phyloP scores from a whole-genome alignment of 2,797 vertebrate species.

The Leuciscus waleckii region DNA sequence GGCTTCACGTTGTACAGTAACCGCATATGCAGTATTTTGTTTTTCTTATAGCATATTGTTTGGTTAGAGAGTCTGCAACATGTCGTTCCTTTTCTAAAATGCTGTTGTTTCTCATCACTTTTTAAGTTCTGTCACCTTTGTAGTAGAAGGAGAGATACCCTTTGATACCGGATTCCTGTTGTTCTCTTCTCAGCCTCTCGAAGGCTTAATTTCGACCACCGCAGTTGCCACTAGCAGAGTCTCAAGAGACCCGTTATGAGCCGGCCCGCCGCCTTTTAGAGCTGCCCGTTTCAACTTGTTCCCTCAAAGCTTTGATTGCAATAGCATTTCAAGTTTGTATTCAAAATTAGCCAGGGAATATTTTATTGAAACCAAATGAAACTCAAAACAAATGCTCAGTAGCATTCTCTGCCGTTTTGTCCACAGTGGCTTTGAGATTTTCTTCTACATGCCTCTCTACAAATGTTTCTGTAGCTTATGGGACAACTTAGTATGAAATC shows the following conservation, averaged over 20 bases:
- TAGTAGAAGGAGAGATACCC: constrained; percentile 20
- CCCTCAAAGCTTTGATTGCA: constrained; percentile 37
- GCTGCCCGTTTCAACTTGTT: constrained; percentile 1
- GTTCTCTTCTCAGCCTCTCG: constrained; percentile 32
- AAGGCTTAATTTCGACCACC: constrained; percentile 42
- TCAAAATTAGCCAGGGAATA: constrained; percentile 23
- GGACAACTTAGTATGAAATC: not conserved
- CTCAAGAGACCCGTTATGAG: constrained; percentile 30
- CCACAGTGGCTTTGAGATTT: constrained; percentile 1
- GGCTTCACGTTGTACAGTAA: not conserved
- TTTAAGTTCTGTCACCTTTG: constrained; percentile 35
- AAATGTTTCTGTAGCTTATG: constrained; percentile 8
- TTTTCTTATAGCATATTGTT: not conserved
- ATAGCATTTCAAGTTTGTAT: constrained; percentile 24
- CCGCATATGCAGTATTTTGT: not conserved
- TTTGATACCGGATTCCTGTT: constrained; percentile 39
- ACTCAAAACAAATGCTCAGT: not conserved
- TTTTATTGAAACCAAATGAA: not conserved
- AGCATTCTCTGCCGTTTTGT: constrained; percentile 1
- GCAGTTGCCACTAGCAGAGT: constrained; percentile 27
- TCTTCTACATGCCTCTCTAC: not conserved
- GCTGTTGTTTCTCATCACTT: constrained; percentile 18
- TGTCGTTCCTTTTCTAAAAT: constrained; percentile 10
- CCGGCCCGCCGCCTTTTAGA: constrained; percentile 3
- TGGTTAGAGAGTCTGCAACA: not conserved